Base-by-base conservation (phyloP, 2,113 vertebrate genomes). In the Poicephalus meyeri region DNA sequence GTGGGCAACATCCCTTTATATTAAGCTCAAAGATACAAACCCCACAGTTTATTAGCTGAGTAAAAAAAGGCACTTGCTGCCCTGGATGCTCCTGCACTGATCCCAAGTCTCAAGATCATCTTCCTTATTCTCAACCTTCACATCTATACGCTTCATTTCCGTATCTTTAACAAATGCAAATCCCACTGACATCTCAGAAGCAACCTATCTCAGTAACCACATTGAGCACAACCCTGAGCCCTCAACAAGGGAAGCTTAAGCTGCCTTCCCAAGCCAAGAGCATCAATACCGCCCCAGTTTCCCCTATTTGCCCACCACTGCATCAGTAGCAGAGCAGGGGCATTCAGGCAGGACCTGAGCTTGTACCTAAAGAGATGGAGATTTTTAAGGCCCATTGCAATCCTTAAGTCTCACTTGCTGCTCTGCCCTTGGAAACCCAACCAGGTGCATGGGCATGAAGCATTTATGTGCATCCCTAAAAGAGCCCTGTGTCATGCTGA, bases 271-370 rank as follows among this genome's bases (percentile, higher is more conserved):
- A 37, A 87, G 77, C 1, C 1, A 61, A n/a, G 53, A 72, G 72
- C 63, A 52, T 70, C 17, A 60, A 8, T 18, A 86, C 15, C 76
- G 50, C 49, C 79, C 42, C 83, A 74, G 35, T 26, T 50, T 8
- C n/a, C 33, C 46, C 41, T 4, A 6, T 21, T 35, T 46, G 5
- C 37, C 23, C 21, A 35, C 9, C 5, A 0, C 0, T 0, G 19
- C 31, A 31, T 53, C 28, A 41, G 44, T 72, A 47, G 33, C 44
- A 72, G 69, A 76, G 19, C 35, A 16, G 31, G 28, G 41, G 14
- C 11, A 25, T 16, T 28, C n/a, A 33, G 26, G 49, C 13, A 70
- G 73, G 52, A 31, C 35, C 55, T 28, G 9, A 0, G 0, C 68
- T 63, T 14, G 10, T 26, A 42, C 63, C 64, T 80, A 4, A 44